A percentile compares a stretch with the other conserved stretches of the same genome.
phyloP scores from a whole-genome alignment of 2,888 invertebrate species.

The Tigriopus californicus region DNA sequence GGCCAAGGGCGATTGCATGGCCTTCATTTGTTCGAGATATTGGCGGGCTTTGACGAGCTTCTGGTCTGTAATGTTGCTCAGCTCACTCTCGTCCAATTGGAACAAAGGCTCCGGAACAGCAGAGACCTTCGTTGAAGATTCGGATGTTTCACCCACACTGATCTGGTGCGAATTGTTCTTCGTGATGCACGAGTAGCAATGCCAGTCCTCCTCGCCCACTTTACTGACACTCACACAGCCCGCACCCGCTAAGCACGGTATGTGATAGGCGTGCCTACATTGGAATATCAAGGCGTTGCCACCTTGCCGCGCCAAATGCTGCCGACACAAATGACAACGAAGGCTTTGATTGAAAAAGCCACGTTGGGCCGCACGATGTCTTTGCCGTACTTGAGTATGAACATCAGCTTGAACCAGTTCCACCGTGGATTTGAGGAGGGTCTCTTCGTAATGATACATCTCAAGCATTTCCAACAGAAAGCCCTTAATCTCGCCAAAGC shows the following conservation, averaged over 20 bases:
- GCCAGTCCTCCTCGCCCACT: no score
- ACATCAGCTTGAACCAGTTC: constrained; percentile 47
- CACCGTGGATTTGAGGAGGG: constrained; percentile 45
- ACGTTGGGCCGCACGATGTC: constrained; percentile 25
- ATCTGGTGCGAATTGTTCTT: no score
- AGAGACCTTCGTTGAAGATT: no score
- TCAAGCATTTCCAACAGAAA: constrained; percentile 13
- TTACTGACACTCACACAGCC: background rate
- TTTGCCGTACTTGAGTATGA: constrained; percentile 32
- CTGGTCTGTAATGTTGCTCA: no score
- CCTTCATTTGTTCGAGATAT: no score
- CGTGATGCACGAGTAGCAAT: no score
- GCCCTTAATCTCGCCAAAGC: background rate
- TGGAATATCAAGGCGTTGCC: background rate
- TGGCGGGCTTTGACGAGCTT: no score
- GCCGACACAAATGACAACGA: background rate
- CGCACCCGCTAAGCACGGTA: background rate
- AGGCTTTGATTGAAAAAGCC: constrained; percentile 22
- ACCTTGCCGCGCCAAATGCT: background rate
- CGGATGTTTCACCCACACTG: no score
- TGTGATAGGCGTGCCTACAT: background rate
- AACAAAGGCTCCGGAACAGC: no score
- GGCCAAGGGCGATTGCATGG: no score
- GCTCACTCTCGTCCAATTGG: no score
- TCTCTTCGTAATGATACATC: constrained; percentile 47